Percentiles rank a stretch among this genome's conserved stretches.
Evolutionary conservation across 2,797 vertebrate species (phyloP).

Genomic region (Eulemur rubriventer): DNA sequence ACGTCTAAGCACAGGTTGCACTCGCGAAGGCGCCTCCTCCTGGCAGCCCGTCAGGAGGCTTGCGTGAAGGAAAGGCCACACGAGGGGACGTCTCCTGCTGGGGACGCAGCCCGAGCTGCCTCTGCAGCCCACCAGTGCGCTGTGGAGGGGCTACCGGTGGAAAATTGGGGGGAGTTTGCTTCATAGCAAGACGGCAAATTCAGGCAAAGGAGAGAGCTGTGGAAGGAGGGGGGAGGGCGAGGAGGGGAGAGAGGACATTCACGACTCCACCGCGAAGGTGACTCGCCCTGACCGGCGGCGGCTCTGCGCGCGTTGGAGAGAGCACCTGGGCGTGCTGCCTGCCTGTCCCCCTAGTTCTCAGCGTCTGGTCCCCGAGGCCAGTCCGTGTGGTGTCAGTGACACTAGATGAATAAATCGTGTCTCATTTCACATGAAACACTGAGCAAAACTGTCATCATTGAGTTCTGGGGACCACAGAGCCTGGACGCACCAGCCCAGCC

Average conservation of each 20-base stretch:
- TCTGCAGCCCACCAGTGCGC: background rate
- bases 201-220: no score
- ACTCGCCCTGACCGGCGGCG: fast-evolving
- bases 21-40: background rate
- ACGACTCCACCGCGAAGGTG: background rate
- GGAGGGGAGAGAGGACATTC: no score
- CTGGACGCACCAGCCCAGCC: background rate
- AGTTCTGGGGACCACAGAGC: background rate
- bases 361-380: background rate
- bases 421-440: background rate
- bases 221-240: background rate
- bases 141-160: background rate
- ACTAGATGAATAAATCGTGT: fast-evolving
- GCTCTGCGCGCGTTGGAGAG: background rate
- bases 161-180: background rate
- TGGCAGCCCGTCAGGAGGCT: background rate
- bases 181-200: background rate
- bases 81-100: background rate
- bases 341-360: background rate
- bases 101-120: fast-evolving
- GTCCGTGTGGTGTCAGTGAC: fast-evolving
- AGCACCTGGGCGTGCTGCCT: fast-evolving
- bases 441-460: background rate
- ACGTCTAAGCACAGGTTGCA: background rate
- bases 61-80: background rate